Percentiles rank a stretch among this genome's conserved stretches.
Evolutionary conservation across 1,140 invertebrate species (phyloP).

Genomic region (Oedothorax gibbosus): DNA sequence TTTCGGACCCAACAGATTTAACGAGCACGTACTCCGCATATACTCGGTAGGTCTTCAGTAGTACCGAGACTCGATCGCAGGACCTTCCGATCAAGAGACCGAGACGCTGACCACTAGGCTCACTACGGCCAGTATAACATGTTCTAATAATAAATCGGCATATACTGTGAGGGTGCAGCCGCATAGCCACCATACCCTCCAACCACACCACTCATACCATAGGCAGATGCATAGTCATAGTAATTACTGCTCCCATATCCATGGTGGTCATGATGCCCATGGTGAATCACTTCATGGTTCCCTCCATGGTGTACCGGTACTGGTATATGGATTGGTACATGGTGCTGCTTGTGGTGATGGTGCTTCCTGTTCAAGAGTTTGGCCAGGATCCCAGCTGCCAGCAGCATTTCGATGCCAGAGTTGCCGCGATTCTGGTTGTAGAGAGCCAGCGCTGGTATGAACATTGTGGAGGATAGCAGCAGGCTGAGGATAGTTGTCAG

Average conservation of each 20-base stretch:
- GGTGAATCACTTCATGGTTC: conserved; percentile 4
- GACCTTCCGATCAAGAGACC: too few species aligned
- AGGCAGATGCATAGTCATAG: conserved; percentile 36
- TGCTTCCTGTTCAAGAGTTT: conserved; percentile 49
- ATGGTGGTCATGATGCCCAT: conserved; percentile 44
- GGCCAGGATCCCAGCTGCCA: conserved; percentile 50
- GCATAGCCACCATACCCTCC: background rate
- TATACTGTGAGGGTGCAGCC: conserved; percentile 31
- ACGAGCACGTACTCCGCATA: too few species aligned
- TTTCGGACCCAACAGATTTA: too few species aligned
- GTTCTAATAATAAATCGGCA: conserved; percentile 30
- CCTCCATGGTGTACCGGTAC: conserved; percentile 44
- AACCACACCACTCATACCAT: background rate
- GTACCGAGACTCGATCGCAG: too few species aligned
- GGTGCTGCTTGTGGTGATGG: conserved; percentile 41
- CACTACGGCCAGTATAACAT: too few species aligned
- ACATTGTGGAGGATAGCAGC: too few species aligned
- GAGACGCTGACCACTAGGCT: too few species aligned
- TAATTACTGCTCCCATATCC: conserved; percentile 32
- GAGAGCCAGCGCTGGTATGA: background rate
- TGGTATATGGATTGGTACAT: conserved; percentile 45
- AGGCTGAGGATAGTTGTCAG: too few species aligned
- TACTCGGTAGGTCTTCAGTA: too few species aligned
- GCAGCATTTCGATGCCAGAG: conserved; percentile 53
- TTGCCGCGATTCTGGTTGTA: conserved; percentile 30